Percentiles rank a stretch among this genome's conserved stretches.
These are phyloP conservation scores for Riparia riparia DNA, from an alignment of 2,113 vertebrate genomes.

Conservation along the genomic window DNA sequence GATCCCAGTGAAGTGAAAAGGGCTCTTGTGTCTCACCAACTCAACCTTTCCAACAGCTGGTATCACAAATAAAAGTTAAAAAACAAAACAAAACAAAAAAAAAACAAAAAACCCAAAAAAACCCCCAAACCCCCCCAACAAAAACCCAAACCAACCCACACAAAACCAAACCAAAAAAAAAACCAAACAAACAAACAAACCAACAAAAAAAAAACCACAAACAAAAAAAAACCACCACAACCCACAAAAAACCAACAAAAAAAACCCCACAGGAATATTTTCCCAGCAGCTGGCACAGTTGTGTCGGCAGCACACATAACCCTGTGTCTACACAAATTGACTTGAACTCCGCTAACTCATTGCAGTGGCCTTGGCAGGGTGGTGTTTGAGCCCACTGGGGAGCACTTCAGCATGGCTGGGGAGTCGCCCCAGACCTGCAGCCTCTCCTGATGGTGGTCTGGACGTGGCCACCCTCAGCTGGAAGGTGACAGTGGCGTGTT, in stretches of 20 bases:
- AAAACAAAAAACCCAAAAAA: too few species aligned
- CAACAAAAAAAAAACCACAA: too few species aligned
- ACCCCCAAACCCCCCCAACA: too few species aligned
- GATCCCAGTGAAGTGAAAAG: too few species aligned
- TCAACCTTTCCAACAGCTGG: background rate
- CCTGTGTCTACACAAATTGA: accelerated
- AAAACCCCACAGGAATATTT: background rate
- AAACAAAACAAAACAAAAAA: background rate
- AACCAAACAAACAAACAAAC: too few species aligned
- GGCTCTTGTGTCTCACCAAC: background rate
- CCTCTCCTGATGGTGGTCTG: accelerated
- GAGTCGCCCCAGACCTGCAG: accelerated
- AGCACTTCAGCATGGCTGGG: accelerated
- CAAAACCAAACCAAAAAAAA: too few species aligned
- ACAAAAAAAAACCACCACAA: too few species aligned
- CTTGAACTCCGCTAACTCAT: background rate
- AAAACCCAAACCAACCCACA: too few species aligned
- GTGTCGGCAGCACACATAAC: accelerated
- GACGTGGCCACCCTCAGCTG: background rate
- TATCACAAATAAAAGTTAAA: background rate
- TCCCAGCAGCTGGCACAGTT: accelerated
- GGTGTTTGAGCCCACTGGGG: background rate
- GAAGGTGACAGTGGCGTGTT: accelerated
- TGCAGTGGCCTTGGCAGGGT: background rate
- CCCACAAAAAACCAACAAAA: background rate